Evolutionary conservation across 2,113 vertebrate species (phyloP).

Genomic region (Lanius ludovicianus): DNA sequence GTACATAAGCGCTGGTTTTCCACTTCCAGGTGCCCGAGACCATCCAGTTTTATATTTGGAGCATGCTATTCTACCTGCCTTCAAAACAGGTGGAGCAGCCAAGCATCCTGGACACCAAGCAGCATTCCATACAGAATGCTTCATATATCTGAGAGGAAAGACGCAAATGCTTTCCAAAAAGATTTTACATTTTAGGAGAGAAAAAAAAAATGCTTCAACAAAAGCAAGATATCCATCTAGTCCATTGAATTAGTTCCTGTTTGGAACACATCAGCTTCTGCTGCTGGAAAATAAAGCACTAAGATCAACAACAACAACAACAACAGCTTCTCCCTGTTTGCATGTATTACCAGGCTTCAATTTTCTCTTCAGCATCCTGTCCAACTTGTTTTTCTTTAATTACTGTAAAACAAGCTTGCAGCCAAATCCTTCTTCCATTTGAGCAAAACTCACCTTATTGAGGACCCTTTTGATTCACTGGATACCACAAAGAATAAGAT

Average conservation of each 20-base stretch:
- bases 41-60: not conserved
- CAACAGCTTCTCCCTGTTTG: conserved; percentile 2
- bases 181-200: not conserved
- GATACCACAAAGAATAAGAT: not conserved
- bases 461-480: not conserved
- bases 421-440: not conserved
- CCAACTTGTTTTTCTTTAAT: conserved; percentile 60
- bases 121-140: not conserved
- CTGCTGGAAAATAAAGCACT: not conserved
- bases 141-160: not conserved
- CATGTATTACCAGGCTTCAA: not conserved
- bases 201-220: not conserved
- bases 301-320: not conserved
- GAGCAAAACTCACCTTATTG: not conserved
- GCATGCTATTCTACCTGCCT: not conserved
- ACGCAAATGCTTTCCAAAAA: not conserved
- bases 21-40: not conserved
- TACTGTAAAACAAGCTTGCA: conserved; percentile 7
- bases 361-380: conserved; percentile 35
- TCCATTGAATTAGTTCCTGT: not conserved
- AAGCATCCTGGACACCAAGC: not conserved
- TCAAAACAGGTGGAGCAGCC: not conserved
- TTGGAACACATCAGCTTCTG: not conserved
- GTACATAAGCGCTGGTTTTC: not conserved
- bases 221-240: not conserved